These are phyloP conservation scores for Caerostris darwini DNA, from an alignment of 1,140 invertebrate genomes.

Conservation along the genomic window DNA sequence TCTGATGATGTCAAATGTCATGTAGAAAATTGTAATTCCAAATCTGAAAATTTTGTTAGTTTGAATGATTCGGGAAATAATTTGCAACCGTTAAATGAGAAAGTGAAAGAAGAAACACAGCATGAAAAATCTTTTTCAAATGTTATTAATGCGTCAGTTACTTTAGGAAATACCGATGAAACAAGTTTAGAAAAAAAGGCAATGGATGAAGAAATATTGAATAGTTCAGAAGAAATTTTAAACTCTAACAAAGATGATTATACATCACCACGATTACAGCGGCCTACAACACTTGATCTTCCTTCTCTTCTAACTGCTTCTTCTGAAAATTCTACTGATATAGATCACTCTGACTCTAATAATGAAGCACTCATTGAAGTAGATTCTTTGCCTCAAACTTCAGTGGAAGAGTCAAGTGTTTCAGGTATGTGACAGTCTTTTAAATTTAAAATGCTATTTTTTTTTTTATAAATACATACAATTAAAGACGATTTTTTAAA, in stretches of 20 bases:
- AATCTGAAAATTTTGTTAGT: not conserved
- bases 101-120: not conserved
- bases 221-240: not conserved
- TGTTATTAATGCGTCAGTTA: not conserved
- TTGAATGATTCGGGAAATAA: not conserved
- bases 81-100: not conserved
- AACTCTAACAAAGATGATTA: not conserved
- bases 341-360: not conserved
- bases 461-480: not conserved
- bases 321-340: not conserved
- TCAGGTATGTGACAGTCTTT: not conserved
- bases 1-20: not conserved
- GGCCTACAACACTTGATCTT: constrained; percentile 70
- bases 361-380: constrained; percentile 15
- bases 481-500: not conserved
- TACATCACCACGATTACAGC: constrained; percentile 34
- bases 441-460: not conserved
- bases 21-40: not conserved
- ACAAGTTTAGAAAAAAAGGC: not conserved
- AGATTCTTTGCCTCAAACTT: not conserved
- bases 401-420: not conserved
- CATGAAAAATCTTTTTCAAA: not conserved
- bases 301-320: constrained; percentile 79
- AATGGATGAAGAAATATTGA: not conserved
- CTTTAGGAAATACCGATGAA: no score